These are phyloP conservation scores for Mus musculus DNA, from an alignment of 2,113 vertebrate species.

Conservation along the genomic window DNA sequence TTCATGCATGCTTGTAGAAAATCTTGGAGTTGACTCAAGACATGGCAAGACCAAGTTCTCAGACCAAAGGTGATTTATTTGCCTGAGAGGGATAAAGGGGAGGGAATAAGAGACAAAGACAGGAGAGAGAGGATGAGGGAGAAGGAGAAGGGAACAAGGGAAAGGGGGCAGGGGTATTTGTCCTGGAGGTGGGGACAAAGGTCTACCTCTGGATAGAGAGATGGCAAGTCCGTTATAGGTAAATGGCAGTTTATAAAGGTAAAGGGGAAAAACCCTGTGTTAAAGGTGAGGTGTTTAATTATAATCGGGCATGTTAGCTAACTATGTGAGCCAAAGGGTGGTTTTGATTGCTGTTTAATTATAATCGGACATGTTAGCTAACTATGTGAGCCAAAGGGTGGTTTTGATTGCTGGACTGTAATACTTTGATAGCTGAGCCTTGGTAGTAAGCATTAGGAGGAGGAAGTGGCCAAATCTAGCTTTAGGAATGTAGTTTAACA, in stretches of 20 bases:
- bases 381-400: no score
- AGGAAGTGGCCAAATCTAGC: neutral
- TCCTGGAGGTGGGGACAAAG: neutral
- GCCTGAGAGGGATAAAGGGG: neutral
- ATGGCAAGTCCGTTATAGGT: neutral
- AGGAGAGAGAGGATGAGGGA: neutral
- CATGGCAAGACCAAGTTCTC: neutral
- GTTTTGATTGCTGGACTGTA: neutral
- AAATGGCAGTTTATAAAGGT: neutral
- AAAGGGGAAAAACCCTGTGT: neutral
- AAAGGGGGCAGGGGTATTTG: neutral
- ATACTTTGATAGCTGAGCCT: neutral
- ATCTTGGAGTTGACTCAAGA: neutral
- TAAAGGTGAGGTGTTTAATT: neutral
- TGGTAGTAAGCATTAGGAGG: neutral
- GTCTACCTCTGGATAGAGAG: neutral
- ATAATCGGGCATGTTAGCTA: neutral
- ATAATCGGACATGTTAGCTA: neutral
- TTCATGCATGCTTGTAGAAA: neutral
- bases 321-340: neutral
- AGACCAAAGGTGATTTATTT: neutral
- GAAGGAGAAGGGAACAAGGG: neutral
- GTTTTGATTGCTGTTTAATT: neutral
- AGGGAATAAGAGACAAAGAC: neutral
- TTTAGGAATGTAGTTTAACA: neutral